These are phyloP conservation scores for Psittacus erithacus DNA, from an alignment of 2,113 vertebrate genomes.

Conservation along the genomic window DNA sequence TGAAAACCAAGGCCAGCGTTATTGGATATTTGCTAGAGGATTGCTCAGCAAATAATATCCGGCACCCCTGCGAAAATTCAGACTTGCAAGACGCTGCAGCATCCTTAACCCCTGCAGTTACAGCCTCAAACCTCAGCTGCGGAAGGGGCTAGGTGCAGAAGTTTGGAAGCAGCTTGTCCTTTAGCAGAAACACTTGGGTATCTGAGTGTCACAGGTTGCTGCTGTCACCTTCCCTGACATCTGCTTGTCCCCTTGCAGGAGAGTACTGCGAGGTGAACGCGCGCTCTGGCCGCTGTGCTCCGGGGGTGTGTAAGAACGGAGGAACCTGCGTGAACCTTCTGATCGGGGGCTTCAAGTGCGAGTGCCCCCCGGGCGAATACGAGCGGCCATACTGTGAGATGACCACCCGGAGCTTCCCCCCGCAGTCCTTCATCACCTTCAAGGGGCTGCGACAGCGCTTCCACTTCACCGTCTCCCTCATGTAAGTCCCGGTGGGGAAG, in stretches of 20 bases:
- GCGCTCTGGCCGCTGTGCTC: constrained; percentile 77
- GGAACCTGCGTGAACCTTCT: constrained; percentile 83
- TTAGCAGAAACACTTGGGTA: neutral
- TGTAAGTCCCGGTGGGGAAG: constrained; percentile 56
- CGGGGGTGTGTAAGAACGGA: constrained; percentile 79
- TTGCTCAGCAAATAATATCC: neutral
- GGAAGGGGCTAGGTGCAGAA: neutral
- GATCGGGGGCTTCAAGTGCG: constrained; percentile 81
- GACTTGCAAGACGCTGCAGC: neutral
- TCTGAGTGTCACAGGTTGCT: neutral
- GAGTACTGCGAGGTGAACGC: constrained; percentile 78
- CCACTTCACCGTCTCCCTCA: constrained; percentile 81
- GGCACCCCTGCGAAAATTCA: neutral
- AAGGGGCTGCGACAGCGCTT: constrained; percentile 83
- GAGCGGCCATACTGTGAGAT: constrained; percentile 82
- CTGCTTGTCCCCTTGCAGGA: constrained; percentile 58
- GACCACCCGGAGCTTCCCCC: constrained; percentile 81
- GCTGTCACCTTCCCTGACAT: neutral
- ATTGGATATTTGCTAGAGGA: neutral
- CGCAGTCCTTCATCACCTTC: constrained; percentile 82
- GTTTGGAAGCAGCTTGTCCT: neutral
- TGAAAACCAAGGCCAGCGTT: neutral
- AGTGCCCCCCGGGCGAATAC: constrained; percentile 75
- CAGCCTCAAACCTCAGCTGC: fast-evolving
- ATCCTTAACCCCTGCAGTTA: neutral